Conservation (phyloP, 2,113 vertebrate genomes). For the Gasterosteus nipponicus region DNA sequence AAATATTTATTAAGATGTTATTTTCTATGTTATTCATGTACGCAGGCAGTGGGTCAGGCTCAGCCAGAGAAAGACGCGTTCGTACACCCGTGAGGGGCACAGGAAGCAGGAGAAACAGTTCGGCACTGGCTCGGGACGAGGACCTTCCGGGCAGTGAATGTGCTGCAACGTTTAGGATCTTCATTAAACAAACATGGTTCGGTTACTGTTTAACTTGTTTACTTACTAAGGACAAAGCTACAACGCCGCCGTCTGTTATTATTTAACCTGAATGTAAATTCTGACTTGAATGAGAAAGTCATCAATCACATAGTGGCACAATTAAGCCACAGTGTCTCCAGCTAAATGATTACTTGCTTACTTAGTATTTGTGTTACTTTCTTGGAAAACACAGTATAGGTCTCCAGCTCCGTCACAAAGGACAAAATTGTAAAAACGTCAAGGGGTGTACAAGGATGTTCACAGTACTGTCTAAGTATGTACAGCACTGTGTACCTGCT, state of each 20-base stretch:
- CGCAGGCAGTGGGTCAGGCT: constrained; percentile 62
- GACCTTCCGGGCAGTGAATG: constrained; percentile 18
- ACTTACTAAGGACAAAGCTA: constrained; percentile 7
- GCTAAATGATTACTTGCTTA: background rate
- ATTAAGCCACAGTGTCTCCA: background rate
- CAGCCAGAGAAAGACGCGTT: constrained; percentile 65
- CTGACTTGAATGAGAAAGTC: background rate
- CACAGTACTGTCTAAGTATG: constrained; percentile 69
- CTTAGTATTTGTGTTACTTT: constrained; percentile 14
- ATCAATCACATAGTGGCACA: constrained; percentile 17
- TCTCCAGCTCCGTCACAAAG: constrained; percentile 16
- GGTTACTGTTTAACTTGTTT: constrained; percentile 12
- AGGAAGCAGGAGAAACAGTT: constrained; percentile 37
- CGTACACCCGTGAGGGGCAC: constrained; percentile 9
- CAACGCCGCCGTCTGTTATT: background rate
- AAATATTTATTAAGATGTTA: constrained; percentile 5
- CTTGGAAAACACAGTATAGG: background rate
- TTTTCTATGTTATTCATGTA: constrained; percentile 16
- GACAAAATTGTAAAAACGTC: constrained; percentile 6
- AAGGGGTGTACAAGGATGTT: constrained; percentile 47
- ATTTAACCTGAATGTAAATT: constrained; percentile 14
- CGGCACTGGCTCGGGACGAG: constrained; percentile 13
- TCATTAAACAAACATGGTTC: constrained; percentile 2
- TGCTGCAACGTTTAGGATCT: constrained; percentile 14
- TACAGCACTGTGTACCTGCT: constrained; percentile 89